A percentile compares a stretch with the other conserved stretches of the same genome.
Conservation (phyloP, 2,113 vertebrate genomes). For the Myodes glareolus region DNA sequence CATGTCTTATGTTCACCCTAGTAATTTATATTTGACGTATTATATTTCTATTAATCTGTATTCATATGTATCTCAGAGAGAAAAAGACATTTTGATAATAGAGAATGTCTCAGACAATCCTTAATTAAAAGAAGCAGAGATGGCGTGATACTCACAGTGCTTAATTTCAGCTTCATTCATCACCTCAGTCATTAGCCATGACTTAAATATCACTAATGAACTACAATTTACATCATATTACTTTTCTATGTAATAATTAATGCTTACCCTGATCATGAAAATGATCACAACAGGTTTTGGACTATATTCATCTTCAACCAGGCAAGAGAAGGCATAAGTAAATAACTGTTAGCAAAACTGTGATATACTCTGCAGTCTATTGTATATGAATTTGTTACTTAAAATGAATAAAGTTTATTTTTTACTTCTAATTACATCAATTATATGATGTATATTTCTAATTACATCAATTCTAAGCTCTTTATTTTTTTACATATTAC, state of each 20-base stretch:
- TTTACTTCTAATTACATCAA: not conserved
- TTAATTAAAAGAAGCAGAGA: not conserved
- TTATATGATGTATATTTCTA: not conserved
- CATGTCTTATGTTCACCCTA: not conserved
- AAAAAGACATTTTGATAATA: not conserved
- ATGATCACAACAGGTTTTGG: not conserved
- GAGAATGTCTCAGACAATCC: not conserved
- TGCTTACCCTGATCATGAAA: not conserved
- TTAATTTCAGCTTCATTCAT: not conserved
- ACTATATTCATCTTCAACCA: not conserved
- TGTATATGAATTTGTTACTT: not conserved
- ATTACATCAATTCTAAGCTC: not conserved
- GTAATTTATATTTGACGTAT: not conserved
- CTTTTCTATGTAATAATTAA: not conserved
- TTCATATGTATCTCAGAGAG: not conserved
- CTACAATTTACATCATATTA: not conserved
- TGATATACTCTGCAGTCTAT: not conserved
- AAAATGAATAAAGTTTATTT: not conserved
- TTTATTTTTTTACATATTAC: not conserved
- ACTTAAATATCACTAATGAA: not conserved
- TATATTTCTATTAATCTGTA: not conserved
- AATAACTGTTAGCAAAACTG: not conserved
- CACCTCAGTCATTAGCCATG: not conserved
- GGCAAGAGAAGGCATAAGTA: not conserved
- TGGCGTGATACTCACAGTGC: rapidly evolving